Evolutionary conservation across 2,888 invertebrate genomes (phyloP).

Genomic region (Rhodophaea formosa): DNA sequence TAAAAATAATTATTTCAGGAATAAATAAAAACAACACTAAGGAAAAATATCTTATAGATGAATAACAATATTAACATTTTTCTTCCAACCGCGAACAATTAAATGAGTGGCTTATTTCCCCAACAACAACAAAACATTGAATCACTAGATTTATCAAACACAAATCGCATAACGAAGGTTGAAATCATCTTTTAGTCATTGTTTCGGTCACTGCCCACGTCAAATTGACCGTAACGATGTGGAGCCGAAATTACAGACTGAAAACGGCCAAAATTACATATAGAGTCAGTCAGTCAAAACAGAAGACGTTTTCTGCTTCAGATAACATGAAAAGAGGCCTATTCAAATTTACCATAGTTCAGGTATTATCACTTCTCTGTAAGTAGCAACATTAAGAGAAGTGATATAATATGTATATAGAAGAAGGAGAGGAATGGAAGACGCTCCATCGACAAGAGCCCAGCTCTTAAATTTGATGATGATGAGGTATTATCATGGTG

Average conservation of each 20-base stretch:
- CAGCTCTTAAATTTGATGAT: too few species aligned
- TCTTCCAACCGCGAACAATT: neutral
- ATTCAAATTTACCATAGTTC: neutral
- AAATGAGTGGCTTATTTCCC: neutral
- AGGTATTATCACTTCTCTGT: too few species aligned
- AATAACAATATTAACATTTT: neutral
- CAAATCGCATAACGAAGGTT: conserved; percentile 34
- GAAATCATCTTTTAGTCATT: conserved; percentile 46
- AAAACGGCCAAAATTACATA: conserved; percentile 26
- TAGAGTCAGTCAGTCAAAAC: conserved; percentile 10
- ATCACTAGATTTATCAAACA: conserved; percentile 31
- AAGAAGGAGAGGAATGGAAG: too few species aligned
- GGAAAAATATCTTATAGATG: too few species aligned
- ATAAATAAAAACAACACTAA: too few species aligned
- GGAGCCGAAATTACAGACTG: conserved; percentile 19
- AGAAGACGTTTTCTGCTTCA: conserved; percentile 44
- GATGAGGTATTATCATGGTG: too few species aligned
- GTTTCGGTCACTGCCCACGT: conserved; percentile 49
- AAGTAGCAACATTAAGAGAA: too few species aligned
- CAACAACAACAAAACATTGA: conserved; percentile 22
- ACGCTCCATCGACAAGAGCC: too few species aligned
- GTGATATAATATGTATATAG: too few species aligned
- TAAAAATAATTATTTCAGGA: too few species aligned
- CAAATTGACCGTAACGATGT: conserved; percentile 48
- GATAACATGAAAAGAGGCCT: conserved; percentile 47